Base-by-base conservation (phyloP, 2,113 vertebrate species). In the Noturus placidus region DNA sequence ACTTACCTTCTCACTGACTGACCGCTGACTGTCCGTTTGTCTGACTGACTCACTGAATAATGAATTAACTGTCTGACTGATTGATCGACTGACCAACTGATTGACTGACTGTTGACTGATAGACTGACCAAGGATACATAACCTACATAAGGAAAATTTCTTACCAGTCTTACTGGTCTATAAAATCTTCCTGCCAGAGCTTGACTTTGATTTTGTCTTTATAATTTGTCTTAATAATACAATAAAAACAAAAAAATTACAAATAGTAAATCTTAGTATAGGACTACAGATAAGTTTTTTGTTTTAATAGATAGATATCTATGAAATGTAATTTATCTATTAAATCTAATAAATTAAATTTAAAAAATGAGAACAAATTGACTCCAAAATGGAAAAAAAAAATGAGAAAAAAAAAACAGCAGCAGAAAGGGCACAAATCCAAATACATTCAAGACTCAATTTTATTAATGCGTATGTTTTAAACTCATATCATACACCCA, bases 401-500 rank as follows among this genome's bases (percentile, higher is more conserved):
- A 50, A 50, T 38, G 35, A 7, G 46, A 74, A 81, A 20, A 19
- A 38, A 87, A 77, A 1, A 52, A 11, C 52, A 10, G 11, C 15
- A 14, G 14, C 14, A 46, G 19, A 30, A 33, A 35, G 33, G 52
- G 22, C 19, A 56, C 30, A 38, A 17, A 25, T 38, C 3, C 14
- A 33, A 79, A 72, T 89, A 91, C 90, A 89, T 91, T 86, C 88
- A 88, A 88, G 89, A 89, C 80, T 87, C 76, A 85, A 56, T 82
- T 89, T 89, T 85, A 90, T 88, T 87, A 88, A 90, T 88, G 82
- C 89, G 82, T 88, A 87, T 67, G 61, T 84, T 83, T 90, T 87
- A 86, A 88, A 91, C 63, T 87, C 57, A 85, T 83, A 56, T 85
- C 67, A 89, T 79, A 89, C 83, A 90, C 65, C 86, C 70, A n/a